Conservation (phyloP, 1,140 invertebrate genomes). For the Scaptomyza pallida region DNA sequence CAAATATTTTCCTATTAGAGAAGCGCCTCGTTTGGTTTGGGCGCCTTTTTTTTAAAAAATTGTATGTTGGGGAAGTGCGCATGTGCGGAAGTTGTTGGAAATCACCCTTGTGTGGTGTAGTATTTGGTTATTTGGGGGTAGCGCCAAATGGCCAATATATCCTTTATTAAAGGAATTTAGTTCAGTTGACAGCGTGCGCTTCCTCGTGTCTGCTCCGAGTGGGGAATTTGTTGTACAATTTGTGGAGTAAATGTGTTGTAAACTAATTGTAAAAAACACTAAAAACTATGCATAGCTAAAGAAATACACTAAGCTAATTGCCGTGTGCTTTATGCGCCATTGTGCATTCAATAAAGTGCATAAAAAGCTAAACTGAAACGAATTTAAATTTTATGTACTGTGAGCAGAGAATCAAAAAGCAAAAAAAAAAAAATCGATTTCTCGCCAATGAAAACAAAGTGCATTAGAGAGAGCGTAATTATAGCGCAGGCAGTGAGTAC, state of each 20-base stretch:
- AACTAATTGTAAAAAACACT: constrained; percentile 25
- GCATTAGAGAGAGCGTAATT: constrained; percentile 49
- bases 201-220: constrained; percentile 54
- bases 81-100: constrained; percentile 13
- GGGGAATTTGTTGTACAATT: constrained; percentile 46
- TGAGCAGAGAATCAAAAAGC: constrained; percentile 47
- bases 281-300: not conserved
- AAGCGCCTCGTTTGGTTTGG: not conserved
- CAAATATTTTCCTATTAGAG: constrained; percentile 31
- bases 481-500: not conserved
- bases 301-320: not conserved
- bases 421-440: constrained; percentile 76
- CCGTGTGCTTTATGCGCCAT: constrained; percentile 11
- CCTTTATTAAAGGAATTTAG: constrained; percentile 76
- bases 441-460: constrained; percentile 76
- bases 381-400: constrained; percentile 37
- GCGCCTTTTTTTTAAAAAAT: constrained; percentile 32
- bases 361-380: constrained; percentile 1
- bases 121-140: constrained; percentile 18
- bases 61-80: constrained; percentile 2
- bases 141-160: constrained; percentile 38
- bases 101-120: constrained; percentile 36
- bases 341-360: constrained; percentile 25
- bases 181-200: constrained; percentile 77
- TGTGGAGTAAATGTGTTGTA: constrained; percentile 30